Percentiles rank a stretch among this genome's conserved stretches.
These are phyloP conservation scores for Toxotes lorentzi DNA, from an alignment of 2,797 vertebrate genomes.

Conservation along the genomic window DNA sequence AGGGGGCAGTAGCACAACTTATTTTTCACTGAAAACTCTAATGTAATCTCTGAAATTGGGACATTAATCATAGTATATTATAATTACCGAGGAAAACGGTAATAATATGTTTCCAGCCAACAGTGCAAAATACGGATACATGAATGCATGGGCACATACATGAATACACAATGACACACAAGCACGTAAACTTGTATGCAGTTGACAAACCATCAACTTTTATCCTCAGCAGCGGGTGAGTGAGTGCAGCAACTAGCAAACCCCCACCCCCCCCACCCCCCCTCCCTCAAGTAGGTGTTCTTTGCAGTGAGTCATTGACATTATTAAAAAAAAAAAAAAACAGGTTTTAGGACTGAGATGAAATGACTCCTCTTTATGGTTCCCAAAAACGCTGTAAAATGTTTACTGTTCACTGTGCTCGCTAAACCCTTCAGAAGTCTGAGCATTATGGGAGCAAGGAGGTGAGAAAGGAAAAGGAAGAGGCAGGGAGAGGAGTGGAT, in stretches of 20 bases:
- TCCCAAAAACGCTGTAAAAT: constrained; percentile 62
- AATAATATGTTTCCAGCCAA: constrained; percentile 21
- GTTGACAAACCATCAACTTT: constrained; percentile 55
- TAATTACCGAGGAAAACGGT: constrained; percentile 11
- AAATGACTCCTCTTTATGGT: constrained; percentile 46
- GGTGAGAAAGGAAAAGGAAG: constrained; percentile 31
- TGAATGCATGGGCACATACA: constrained; percentile 18
- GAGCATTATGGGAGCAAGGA: constrained; percentile 27
- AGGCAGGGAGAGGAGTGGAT: constrained; percentile 31
- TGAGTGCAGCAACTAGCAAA: constrained; percentile 14
- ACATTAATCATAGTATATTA: constrained; percentile 29
- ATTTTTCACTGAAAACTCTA: background rate
- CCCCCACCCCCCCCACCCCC: no score
- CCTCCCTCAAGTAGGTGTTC: constrained; percentile 53
- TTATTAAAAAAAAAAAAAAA: constrained; percentile 51
- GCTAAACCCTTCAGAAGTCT: constrained; percentile 47
- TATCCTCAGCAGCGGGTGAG: no score
- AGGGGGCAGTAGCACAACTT: background rate
- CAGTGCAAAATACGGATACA: background rate
- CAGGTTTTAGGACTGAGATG: constrained; percentile 50
- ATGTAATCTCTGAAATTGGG: constrained; percentile 22
- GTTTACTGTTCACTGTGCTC: constrained; percentile 58
- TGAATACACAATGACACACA: constrained; percentile 17
- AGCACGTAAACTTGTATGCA: constrained; percentile 16
- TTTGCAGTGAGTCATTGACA: constrained; percentile 61